These are phyloP conservation scores for Eugnorisma glareosa DNA, from an alignment of 2,888 invertebrate species.

Conservation along the genomic window DNA sequence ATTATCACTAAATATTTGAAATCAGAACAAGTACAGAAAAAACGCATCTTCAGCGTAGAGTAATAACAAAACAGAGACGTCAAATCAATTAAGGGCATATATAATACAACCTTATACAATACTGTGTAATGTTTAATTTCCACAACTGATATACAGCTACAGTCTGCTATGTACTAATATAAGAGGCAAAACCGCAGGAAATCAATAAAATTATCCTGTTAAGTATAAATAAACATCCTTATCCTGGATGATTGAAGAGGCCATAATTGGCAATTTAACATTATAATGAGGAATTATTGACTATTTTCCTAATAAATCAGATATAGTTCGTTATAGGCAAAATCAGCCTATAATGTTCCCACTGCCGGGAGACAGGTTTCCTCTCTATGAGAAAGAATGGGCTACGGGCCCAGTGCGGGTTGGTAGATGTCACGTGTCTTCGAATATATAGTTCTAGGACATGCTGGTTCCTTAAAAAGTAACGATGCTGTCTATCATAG, in stretches of 20 bases:
- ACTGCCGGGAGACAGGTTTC: not conserved
- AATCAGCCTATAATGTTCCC: not conserved
- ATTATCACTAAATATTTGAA: not conserved
- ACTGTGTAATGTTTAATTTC: slow-evolving; percentile 10
- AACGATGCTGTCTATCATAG: too few species aligned
- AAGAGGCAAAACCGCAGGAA: slow-evolving; percentile 35
- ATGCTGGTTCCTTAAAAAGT: too few species aligned
- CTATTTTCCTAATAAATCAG: slow-evolving; percentile 2
- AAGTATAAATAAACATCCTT: slow-evolving; percentile 1
- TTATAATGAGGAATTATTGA: not conserved
- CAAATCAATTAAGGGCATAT: slow-evolving; percentile 11
- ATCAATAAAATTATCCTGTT: slow-evolving; percentile 48
- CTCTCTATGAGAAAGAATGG: too few species aligned
- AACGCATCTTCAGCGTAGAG: not conserved
- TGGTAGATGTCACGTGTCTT: too few species aligned
- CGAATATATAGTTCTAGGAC: too few species aligned
- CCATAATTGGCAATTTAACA: not conserved
- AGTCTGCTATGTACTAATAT: slow-evolving; percentile 11
- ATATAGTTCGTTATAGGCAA: too few species aligned
- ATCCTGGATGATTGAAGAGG: not conserved
- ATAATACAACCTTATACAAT: not conserved
- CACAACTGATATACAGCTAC: not conserved
- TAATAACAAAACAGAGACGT: not conserved
- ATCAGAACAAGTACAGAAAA: not conserved
- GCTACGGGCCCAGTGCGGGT: too few species aligned